Base-by-base conservation (phyloP, 2,888 invertebrate species). In the Ashinkailepas kermadecensis region DNA sequence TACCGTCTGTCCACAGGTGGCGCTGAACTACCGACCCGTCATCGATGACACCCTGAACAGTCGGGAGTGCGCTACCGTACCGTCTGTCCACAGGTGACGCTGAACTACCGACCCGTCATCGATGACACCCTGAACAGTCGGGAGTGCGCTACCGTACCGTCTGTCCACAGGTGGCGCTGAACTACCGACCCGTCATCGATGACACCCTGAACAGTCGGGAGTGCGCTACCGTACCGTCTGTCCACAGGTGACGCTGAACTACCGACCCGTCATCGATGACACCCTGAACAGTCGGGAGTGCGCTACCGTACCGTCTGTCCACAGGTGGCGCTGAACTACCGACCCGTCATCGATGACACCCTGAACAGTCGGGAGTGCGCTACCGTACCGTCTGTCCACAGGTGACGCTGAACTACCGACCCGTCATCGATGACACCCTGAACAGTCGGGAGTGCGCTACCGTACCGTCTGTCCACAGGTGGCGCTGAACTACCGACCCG, bases 171-270 rank as follows among this genome's bases (percentile, higher is more conserved):
- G n/a, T n/a, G n/a, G n/a, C n/a, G n/a, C 92, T 99, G 81, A 89
- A 91, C 57, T 99, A 97, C 89, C 91, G 99, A 86, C 94, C 95
- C 67, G 99, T 99, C 81, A 97, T 99, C 86, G 99, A 99, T 88
- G 86, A 90, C 57, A 98, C 99, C 9, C 90, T 99, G 85, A 93
- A 97, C 88, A 89, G 91, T 84, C 88, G 89, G 83, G 95, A 96
- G 89, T 95, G 95, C 87, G 89, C 92, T 84, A 93, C 95, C 57
- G 95, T 98, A 85, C 96, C 97, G 85, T 97, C 97, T 65, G 94
- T n/a, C n/a, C n/a, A n/a, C n/a, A n/a, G n/a, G n/a, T n/a, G n/a
- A n/a, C n/a, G n/a, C 92, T 99, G 81, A 89, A 91, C 57, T 99
- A 97, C 89, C 91, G 99, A 86, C 94, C 95, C 67, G 99, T 99